Evolutionary conservation across 2,113 vertebrate genomes (phyloP), one percentile per base, ranked within the genome.

Genomic region (Lycaon pictus): DNA sequence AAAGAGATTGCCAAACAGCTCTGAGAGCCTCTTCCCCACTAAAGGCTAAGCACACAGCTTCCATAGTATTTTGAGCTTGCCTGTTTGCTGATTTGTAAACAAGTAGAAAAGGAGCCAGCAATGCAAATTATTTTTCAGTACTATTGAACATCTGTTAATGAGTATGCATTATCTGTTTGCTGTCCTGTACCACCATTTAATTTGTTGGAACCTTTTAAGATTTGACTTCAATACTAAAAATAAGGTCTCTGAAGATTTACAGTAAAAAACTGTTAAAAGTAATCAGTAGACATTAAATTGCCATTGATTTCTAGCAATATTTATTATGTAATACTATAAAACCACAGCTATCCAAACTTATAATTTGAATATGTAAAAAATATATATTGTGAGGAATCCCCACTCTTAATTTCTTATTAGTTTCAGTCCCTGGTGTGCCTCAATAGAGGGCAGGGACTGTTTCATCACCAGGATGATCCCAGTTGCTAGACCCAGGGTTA

Each of bases 151-250:
- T n/a, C 69, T 88, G 1, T 86, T 90, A 85, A 65, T 79, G 63
- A 56, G 35, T 65, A 53, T 23, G 63, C 23, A 9, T 88, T 76
- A 29, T 86, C 72, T 77, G 9, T 22, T 95, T 96, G 67, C 84
- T 92, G 0, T 88, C 22, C 10, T 84, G 7, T 90, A 53, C 35
- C 65, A 35, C 58, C 22, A 48, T 88, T 58, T 58, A 82, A 77
- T 76, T 88, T 17, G 51, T 92, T 92, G 32, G 15, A 87, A 43
- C n/a, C 23, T 84, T 88, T 95, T 53, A 88, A 81, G 72, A 20
- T 95, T 95, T 88, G 93, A 79, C 62, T 95, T 91, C 37, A 90
- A 62, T 67, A 27, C 56, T 62, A 63, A 93, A 93, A 58, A 55
- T 87, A 35, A 85, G 51, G 76, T 81, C 58, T 77, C 37, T 56